Base-by-base conservation (phyloP, 2,888 invertebrate genomes). In the Phortica magna region DNA sequence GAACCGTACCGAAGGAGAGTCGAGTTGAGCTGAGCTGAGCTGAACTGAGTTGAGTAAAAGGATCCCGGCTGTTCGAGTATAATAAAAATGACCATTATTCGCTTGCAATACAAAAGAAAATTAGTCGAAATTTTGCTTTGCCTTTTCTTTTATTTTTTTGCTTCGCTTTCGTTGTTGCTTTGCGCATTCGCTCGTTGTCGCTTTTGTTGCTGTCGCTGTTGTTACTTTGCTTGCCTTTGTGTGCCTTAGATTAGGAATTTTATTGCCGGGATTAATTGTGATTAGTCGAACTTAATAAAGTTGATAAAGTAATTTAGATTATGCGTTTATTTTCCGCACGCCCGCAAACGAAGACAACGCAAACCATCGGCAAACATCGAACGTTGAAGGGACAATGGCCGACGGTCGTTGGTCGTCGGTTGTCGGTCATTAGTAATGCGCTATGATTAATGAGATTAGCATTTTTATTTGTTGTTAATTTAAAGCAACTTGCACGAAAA, bases 281-380 rank as follows among this genome's bases (percentile, higher is more conserved):
- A 87, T 88, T 89, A 88, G 89, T 85, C 83, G 82, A 86, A 86
- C 85, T 86, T 88, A 89, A 86, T 86, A 86, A 89, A 86, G 83
- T 89, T 89, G 88, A 86, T 86, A 88, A 89, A 88, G 86, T 89
- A 86, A 86, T 86, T 86, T 88, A 85, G 85, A 83, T 87, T 88
- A 88, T 83, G 80, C 88, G 85, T 85, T 84, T 85, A 88, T 87
- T 78, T 73, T 41, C 53, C 14, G 59, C 31, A 53, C 31, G 65
- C 74, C 55, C 48, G 76, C 75, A 77, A 48, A 14, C 48, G 48
- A 12, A 48, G 14, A 48, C 48, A n/a, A n/a, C n/a, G n/a, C n/a
- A n/a, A n/a, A n/a, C n/a, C n/a, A 48, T 48, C 14, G 48, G 48
- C 31, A 31, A 31, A 31, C 31, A 31, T 31, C 31, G 31, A 31